Base-by-base conservation (phyloP, 1,140 invertebrate genomes). In the Calephelis virginiensis region DNA sequence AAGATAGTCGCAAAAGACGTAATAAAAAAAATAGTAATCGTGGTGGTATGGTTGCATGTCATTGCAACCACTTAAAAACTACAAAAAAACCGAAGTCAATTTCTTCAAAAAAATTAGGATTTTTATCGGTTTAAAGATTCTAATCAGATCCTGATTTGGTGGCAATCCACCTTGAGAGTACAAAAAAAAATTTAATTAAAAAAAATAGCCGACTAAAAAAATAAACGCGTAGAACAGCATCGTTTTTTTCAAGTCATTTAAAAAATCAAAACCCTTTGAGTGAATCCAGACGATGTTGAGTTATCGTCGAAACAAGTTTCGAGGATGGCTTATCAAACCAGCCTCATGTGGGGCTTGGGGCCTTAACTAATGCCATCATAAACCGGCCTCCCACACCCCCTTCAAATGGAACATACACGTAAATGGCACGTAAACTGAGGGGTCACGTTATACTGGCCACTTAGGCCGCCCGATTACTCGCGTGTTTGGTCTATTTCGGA, bases 361-460 rank as follows among this genome's bases (percentile, higher is more conserved):
- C 53, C 53, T 59, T 59, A 37, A 59, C 53, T 59, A 59, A 59
- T 59, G 53, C 53, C 28, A 59, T 59, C 53, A 38, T 59, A 59
- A 59, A 59, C 82, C 84, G 82, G 75, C 77, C 49, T 70, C 74
- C 45, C 48, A 49, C 74, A 84, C 80, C 67, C 84, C 70, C 75
- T 76, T 70, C 71, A 71, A 75, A 80, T 78, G 73, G 76, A 68
- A 66, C 64, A 66, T 70, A 69, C 69, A 72, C 71, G 63, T 71
- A 70, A 70, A 77, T 74, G 72, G 64, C 61, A 67, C 68, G 74
- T 68, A 73, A 70, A 70, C 72, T 63, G 64, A 68, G 64, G 72
- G 61, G 64, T 71, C 70, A 48, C 11, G 56, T 66, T 68, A 63
- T 14, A 46, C 37, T 72, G 70, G 72, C 63, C 71, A 66, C 71